These are phyloP conservation scores for Epistrophella euchroma DNA, from an alignment of 2,888 invertebrate genomes.

Conservation along the genomic window DNA sequence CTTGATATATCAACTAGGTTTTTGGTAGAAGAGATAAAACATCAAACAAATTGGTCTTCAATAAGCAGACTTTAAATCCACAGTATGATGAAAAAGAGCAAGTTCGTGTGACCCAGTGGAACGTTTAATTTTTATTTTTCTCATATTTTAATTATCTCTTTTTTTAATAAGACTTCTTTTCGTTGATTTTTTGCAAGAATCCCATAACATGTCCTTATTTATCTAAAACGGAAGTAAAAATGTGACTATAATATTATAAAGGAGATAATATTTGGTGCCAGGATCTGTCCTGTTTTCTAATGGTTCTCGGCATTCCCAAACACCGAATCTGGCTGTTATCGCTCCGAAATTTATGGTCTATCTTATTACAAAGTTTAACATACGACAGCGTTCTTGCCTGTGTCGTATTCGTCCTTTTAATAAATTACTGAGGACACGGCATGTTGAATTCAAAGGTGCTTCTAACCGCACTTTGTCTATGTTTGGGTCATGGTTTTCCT, in stretches of 20 bases:
- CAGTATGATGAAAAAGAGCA: no score
- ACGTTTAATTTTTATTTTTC: no score
- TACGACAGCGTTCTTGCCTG: conserved; percentile 58
- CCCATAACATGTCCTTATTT: not conserved
- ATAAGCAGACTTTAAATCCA: no score
- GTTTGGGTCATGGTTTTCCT: conserved; percentile 32
- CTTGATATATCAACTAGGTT: no score
- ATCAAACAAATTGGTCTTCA: no score
- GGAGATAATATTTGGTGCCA: conserved; percentile 43
- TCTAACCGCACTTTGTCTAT: conserved; percentile 59
- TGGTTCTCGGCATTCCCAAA: conserved; percentile 48
- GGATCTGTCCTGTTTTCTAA: conserved; percentile 54
- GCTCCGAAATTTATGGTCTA: conserved; percentile 64
- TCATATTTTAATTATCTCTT: no score
- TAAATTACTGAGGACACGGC: conserved; percentile 41
- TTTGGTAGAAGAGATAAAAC: no score
- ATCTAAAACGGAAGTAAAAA: not conserved
- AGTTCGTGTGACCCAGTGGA: no score
- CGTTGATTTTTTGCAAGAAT: not conserved
- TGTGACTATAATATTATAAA: conserved; percentile 18
- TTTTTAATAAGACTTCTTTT: no score
- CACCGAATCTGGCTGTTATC: conserved; percentile 68
- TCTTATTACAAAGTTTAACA: conserved; percentile 69
- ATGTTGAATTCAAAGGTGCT: conserved; percentile 48
- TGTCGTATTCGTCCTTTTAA: conserved; percentile 61